Evolutionary conservation across 2,888 invertebrate species (phyloP), one percentile per base, ranked within the genome.

Genomic region (Polydrusus pterygomalis): DNA sequence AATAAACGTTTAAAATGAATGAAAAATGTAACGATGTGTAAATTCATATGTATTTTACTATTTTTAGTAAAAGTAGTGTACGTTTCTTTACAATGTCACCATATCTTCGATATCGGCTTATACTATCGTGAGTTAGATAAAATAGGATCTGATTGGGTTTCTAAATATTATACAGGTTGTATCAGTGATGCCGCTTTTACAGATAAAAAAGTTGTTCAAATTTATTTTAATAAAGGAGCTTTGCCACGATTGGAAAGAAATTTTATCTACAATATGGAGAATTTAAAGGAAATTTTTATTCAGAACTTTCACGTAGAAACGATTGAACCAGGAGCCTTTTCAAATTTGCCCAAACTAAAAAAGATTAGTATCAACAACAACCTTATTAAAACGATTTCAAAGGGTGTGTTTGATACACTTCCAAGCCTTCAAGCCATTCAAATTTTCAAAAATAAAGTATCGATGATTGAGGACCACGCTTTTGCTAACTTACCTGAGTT

Each of bases 401-500:
- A 10, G 10, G 34, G 34, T 34, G 34, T 34, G 8, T 34, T 34
- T 7, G 34, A 34, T 34, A 10, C 8, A 34, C 8, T 34, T 34
- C 34, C 34, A 7, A 34, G n/a, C n/a, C 43, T 43, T 3, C 9
- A 43, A 13, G 1, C 3, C 1, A 13, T 43, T 3, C 13, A 43
- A 1, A 43, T 43, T 43, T n/a, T n/a, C 6, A 13, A 1, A 2
- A 43, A 13, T 43, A 43, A 43, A 43, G 9, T 43, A 54, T 54
- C 30, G 10, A 5, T 25, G 1, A 30, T 54, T 11, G 54, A 54
- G n/a, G 25, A 54, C 8, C 13, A n/a, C 13, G 54, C 54, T 0
- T 54, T 54, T 30, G 54, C 25, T 7, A 54, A 54, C n/a, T 54
- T 64, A 49, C 64, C 64, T 0, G 34, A 64, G 0, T 15, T 64